Base-by-base conservation (phyloP, 2,888 invertebrate genomes). In the Saturnia japonica region DNA sequence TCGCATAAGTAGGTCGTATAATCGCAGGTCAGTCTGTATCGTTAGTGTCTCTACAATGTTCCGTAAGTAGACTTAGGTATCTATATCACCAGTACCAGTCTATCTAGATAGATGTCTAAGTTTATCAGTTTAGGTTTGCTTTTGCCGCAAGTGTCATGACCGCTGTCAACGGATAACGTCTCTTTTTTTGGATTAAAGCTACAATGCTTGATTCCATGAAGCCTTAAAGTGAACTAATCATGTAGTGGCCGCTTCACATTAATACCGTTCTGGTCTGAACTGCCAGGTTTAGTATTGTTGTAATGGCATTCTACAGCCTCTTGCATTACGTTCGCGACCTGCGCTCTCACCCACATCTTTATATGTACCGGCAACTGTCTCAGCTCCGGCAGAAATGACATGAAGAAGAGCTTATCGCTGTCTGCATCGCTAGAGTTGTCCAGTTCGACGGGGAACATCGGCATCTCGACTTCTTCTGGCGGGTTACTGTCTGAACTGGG, bases 271-370 rank as follows among this genome's bases (percentile, higher is more conserved):
- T 73, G 76, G n/a, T 78, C 76, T 71, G 75, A 80, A 4, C 73
- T 74, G 0, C 80, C 82, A 1, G 89, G 88, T 47, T 77, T 78
- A 0, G 83, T 84, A 69, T 90, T 87, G 66, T 84, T 87, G 73
- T 85, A 90, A 68, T 91, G 89, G 51, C 86, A 84, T 1, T 80
- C 78, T 1, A 93, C 92, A 0, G 94, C 94, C 69, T 93, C 93
- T 76, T 94, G 93, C 93, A 94, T 93, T 0, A 91, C 79, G 69
- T 86, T 91, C 0, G 94, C 93, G 71, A 94, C 91, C 78, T 92
- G 91, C 0, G 92, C 88, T 22, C 93, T 75, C 68, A 88, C 90
- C 94, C 94, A 94, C 93, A 94, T 93, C 82, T 93, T 93, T 40
- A 92, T 84, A 75, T 92, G 85, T 1, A 86, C 73, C 0, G 93